Conservation (phyloP, 2,888 invertebrate species). For the Nipponacmea schrenckii region DNA sequence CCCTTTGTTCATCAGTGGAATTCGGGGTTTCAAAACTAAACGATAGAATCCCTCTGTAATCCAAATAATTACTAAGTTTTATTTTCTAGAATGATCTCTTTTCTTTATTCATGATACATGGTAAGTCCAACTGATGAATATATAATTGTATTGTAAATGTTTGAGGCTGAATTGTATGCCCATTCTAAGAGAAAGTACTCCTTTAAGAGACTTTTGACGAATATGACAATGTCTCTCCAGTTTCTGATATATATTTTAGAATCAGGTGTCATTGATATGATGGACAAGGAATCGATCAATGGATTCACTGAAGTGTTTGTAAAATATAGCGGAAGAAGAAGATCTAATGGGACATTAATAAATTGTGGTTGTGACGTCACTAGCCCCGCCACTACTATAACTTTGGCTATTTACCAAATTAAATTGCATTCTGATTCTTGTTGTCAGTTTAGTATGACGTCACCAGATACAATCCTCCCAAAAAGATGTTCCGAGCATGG, state of each 20-base stretch:
- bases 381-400: not conserved
- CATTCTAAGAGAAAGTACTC: no score
- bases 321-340: not conserved
- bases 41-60: no score
- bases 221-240: no score
- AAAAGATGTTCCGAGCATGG: not conserved
- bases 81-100: no score
- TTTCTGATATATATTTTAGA: not conserved
- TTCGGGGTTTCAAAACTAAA: no score
- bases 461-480: not conserved
- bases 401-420: not conserved
- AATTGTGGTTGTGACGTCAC: not conserved
- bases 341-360: not conserved
- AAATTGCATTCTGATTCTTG: not conserved
- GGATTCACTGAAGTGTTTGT: not conserved
- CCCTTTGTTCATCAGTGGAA: no score
- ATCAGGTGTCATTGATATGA: not conserved
- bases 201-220: no score
- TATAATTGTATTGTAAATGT: no score
- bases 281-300: not conserved
- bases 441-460: not conserved
- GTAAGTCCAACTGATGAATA: no score
- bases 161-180: no score
- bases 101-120: no score
- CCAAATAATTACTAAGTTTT: no score